phyloP scores from a whole-genome alignment of 2,797 vertebrate species.

The Gallinago solitaria region DNA sequence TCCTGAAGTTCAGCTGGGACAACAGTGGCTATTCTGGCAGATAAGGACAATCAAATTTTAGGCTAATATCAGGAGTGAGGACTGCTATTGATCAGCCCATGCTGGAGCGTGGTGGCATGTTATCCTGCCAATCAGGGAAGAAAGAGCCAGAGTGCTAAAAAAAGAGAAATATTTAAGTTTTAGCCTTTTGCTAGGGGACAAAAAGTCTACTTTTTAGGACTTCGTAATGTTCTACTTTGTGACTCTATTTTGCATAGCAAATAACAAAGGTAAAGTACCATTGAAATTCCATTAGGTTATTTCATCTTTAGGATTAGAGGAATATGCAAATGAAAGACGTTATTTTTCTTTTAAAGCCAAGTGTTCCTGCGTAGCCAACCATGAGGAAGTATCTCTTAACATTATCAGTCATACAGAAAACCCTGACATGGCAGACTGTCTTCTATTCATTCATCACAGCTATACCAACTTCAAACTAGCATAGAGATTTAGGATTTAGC shows the following conservation, averaged over 20 bases:
- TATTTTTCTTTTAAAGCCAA: slow-evolving; percentile 13
- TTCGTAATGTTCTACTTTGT: not conserved
- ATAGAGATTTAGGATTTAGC: not conserved
- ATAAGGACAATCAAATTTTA: not conserved
- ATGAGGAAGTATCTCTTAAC: not conserved
- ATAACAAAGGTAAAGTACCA: not conserved
- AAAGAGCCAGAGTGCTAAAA: not conserved
- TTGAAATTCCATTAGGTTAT: not conserved
- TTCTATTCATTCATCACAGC: slow-evolving; percentile 1
- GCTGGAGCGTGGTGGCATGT: not conserved
- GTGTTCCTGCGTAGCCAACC: not conserved
- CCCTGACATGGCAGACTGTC: not conserved
- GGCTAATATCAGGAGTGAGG: not conserved
- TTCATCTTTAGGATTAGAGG: not conserved
- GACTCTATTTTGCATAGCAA: not conserved
- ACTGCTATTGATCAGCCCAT: not conserved
- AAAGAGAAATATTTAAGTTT: not conserved
- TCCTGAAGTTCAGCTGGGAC: not conserved
- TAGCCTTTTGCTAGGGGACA: not conserved
- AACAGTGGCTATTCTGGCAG: not conserved
- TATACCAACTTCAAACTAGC: not conserved
- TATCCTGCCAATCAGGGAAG: not conserved
- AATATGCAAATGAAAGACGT: not conserved
- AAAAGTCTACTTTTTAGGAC: not conserved
- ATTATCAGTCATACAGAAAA: slow-evolving; percentile 16